Conservation (phyloP, 2,888 invertebrate genomes). For the Catocala nupta region DNA sequence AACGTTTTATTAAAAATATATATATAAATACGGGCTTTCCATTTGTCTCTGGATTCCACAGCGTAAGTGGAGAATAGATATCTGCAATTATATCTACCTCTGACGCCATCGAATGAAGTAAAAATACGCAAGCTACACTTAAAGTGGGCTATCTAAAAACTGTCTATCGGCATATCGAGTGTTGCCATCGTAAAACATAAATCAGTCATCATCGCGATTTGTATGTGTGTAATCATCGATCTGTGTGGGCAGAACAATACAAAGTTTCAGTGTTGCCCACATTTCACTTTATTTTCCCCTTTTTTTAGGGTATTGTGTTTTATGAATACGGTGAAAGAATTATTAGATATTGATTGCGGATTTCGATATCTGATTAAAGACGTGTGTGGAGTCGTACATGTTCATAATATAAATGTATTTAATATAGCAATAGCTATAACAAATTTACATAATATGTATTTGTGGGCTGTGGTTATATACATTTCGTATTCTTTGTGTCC, state of each 20-base stretch:
- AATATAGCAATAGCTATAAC: too few relatives aligned
- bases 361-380: slow-evolving; percentile 9
- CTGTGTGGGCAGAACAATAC: slow-evolving; percentile 71
- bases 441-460: too few relatives aligned
- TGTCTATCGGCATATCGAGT: slow-evolving; percentile 29
- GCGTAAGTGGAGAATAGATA: too few relatives aligned
- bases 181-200: slow-evolving; percentile 52
- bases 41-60: too few relatives aligned
- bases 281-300: slow-evolving; percentile 29
- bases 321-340: slow-evolving; percentile 27
- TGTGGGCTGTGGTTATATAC: too few relatives aligned
- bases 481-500: too few relatives aligned
- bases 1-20: too few relatives aligned
- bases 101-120: not conserved
- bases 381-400: not conserved
- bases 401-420: not conserved
- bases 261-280: slow-evolving; percentile 32
- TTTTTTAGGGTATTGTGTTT: slow-evolving; percentile 34
- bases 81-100: too few relatives aligned
- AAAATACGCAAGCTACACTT: slow-evolving; percentile 1
- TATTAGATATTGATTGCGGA: slow-evolving; percentile 12
- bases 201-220: slow-evolving; percentile 57
- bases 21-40: too few relatives aligned
- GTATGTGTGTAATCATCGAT: slow-evolving; percentile 59
- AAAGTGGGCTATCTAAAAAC: slow-evolving; percentile 35